Evolutionary conservation across 2,888 invertebrate species (phyloP).

Genomic region (Lobophora halterata): DNA sequence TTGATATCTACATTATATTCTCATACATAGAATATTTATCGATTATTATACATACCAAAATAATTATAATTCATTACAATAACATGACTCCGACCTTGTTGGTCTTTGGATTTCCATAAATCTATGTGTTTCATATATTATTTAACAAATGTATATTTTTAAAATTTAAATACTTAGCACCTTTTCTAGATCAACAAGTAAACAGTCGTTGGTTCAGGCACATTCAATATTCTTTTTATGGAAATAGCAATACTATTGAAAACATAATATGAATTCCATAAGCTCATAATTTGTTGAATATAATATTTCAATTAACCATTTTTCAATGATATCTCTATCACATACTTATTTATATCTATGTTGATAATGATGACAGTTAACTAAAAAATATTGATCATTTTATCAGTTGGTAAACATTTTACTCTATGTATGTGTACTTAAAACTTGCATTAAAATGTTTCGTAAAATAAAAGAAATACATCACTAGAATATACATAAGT

Average conservation of each 20-base stretch:
- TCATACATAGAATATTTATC: slow-evolving; percentile 57
- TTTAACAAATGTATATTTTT: slow-evolving; percentile 22
- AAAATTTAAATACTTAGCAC: slow-evolving; percentile 52
- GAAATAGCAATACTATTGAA: slow-evolving; percentile 69
- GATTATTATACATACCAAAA: slow-evolving; percentile 65
- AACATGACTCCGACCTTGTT: slow-evolving; percentile 72
- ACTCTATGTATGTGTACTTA: slow-evolving; percentile 14
- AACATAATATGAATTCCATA: slow-evolving; percentile 73
- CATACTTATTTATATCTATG: slow-evolving; percentile 6
- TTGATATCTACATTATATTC: slow-evolving; percentile 74
- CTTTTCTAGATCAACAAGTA: slow-evolving; percentile 34
- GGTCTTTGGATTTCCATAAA: slow-evolving; percentile 61
- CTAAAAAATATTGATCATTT: slow-evolving; percentile 4
- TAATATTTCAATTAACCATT: too few relatives aligned
- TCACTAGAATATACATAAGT: slow-evolving; percentile 7
- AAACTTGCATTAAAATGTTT: slow-evolving; percentile 9
- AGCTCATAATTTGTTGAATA: slow-evolving; percentile 2
- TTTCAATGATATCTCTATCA: slow-evolving; percentile 1
- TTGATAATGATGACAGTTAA: slow-evolving; percentile 4
- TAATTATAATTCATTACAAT: slow-evolving; percentile 58
- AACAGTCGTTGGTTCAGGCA: slow-evolving; percentile 20
- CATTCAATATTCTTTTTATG: slow-evolving; percentile 39
- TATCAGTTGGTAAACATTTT: slow-evolving; percentile 11
- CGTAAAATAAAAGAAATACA: slow-evolving; percentile 5
- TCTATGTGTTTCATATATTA: slow-evolving; percentile 42